phyloP scores from a whole-genome alignment of 2,888 invertebrate genomes.

The Unio delphinus region DNA sequence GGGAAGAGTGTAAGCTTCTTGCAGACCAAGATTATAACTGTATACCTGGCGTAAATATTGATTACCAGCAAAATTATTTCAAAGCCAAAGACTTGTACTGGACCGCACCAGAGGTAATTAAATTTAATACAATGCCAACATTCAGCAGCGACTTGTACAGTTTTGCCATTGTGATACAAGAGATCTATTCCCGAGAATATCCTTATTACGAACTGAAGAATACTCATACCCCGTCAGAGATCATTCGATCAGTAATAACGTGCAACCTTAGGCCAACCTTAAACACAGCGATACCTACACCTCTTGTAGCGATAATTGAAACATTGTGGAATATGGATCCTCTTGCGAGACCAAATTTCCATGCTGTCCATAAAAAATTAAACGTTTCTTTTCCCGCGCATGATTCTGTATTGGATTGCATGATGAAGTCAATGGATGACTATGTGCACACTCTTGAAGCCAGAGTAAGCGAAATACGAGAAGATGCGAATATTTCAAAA shows the following conservation, averaged over 20 bases:
- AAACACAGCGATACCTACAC: conserved; percentile 37
- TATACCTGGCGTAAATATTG: conserved; percentile 21
- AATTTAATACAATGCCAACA: conserved; percentile 35
- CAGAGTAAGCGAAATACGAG: conserved; percentile 51
- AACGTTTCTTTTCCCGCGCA: conserved; percentile 45
- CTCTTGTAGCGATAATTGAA: conserved; percentile 50
- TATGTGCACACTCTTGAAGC: conserved; percentile 54
- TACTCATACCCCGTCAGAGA: conserved; percentile 37
- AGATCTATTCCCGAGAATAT: conserved; percentile 60
- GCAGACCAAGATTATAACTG: conserved; percentile 17
- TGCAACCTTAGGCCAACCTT: conserved; percentile 52
- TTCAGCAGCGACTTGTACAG: conserved; percentile 57
- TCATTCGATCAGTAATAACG: conserved; percentile 47
- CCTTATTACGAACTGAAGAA: conserved; percentile 55
- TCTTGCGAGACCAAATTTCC: conserved; percentile 50
- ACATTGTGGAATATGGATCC: conserved; percentile 54
- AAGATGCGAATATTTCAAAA: conserved; percentile 46
- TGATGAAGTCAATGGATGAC: conserved; percentile 61
- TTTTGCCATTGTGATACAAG: conserved; percentile 61
- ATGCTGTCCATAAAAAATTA: conserved; percentile 50
- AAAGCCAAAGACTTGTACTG: conserved; percentile 40
- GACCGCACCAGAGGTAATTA: conserved; percentile 61
- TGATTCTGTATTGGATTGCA: conserved; percentile 64
- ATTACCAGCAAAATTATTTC: conserved; percentile 1
- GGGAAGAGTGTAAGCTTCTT: conserved; percentile 53